These are phyloP conservation scores for Haliclona indistincta DNA, from an alignment of 37 sponge, comb jelly and placozoan genomes.

Conservation along the genomic window DNA sequence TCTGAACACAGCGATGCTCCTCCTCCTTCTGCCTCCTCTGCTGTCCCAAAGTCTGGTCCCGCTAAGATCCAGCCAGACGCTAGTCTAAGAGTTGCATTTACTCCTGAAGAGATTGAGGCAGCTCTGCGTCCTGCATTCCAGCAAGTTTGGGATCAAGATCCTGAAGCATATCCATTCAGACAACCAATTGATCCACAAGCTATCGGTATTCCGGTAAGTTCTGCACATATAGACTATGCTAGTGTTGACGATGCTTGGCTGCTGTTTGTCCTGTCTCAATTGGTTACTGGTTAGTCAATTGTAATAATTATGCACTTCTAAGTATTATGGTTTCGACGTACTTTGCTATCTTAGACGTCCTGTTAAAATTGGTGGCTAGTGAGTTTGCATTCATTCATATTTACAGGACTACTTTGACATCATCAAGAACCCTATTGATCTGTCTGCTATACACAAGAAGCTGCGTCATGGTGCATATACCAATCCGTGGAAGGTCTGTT, in stretches of 20 bases:
- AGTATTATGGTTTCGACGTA: no score
- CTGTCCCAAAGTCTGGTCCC: neutral
- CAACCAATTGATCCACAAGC: conserved; percentile 87
- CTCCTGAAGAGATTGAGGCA: conserved; percentile 63
- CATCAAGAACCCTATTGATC: conserved; percentile 95
- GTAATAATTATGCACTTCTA: no score
- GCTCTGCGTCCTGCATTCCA: conserved; percentile 75
- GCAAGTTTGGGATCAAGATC: conserved; percentile 60
- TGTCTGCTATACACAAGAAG: conserved; percentile 69
- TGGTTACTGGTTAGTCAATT: no score
- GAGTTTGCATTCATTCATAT: neutral
- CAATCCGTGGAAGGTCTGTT: conserved; percentile 87
- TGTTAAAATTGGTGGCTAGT: no score
- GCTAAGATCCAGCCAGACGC: conserved; percentile 35
- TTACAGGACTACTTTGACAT: conserved; percentile 91
- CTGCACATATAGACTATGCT: neutral
- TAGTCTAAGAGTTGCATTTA: conserved; percentile 39
- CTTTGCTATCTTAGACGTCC: no score
- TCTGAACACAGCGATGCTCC: neutral
- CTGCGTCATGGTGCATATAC: conserved; percentile 70
- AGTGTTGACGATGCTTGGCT: no score
- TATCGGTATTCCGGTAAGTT: conserved; percentile 84
- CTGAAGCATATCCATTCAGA: conserved; percentile 86
- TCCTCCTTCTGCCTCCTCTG: neutral
- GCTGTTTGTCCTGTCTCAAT: no score